These are phyloP conservation scores for Poeciliopsis occidentalis DNA, from an alignment of 2,113 vertebrate genomes.

Conservation along the genomic window DNA sequence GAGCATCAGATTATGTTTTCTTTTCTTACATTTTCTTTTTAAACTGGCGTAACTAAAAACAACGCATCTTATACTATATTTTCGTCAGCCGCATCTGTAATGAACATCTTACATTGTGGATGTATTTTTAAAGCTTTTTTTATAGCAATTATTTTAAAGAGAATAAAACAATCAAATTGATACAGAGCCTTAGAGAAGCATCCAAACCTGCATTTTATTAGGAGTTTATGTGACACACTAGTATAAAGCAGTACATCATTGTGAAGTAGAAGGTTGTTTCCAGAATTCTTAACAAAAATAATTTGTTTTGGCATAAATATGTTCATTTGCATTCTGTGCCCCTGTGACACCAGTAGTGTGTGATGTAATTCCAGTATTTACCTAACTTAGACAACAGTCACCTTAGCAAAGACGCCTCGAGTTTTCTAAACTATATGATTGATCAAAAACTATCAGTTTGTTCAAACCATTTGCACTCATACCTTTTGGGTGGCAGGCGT, in stretches of 20 bases:
- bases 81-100: not conserved
- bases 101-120: not conserved
- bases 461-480: constrained; percentile 36
- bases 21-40: not conserved
- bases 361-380: too few species aligned
- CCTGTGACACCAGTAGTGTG: too few species aligned
- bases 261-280: too few species aligned
- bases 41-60: not conserved
- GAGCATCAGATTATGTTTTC: not conserved
- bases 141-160: not conserved
- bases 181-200: too few species aligned
- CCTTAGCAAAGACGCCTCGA: not conserved
- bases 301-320: too few species aligned
- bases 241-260: too few species aligned
- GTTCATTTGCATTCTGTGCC: too few species aligned
- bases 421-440: not conserved
- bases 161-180: not conserved
- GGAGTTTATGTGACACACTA: too few species aligned
- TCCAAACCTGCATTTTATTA: too few species aligned
- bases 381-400: not conserved
- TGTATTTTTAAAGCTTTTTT: not conserved
- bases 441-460: not conserved
- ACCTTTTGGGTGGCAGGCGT: constrained; percentile 96
- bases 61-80: not conserved
- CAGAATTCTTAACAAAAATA: too few species aligned